phyloP scores from a whole-genome alignment of 2,113 vertebrate genomes.

The Epinephelus lanceolatus region DNA sequence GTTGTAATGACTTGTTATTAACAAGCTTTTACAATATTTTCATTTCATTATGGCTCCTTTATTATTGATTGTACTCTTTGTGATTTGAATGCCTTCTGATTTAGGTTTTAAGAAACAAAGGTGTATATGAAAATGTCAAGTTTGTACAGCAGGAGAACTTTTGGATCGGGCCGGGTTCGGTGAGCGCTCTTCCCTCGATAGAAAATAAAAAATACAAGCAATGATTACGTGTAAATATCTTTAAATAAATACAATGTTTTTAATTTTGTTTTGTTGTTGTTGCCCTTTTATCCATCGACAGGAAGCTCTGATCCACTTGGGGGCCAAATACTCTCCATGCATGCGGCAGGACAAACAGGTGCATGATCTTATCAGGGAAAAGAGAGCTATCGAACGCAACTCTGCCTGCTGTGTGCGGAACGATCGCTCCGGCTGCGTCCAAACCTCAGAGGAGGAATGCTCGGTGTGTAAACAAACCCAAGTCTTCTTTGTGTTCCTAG shows the following conservation, averaged over 20 bases:
- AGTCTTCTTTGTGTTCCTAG: neutral
- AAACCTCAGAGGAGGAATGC: slow-evolving; percentile 95
- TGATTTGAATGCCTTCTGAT: slow-evolving; percentile 12
- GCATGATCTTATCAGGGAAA: slow-evolving; percentile 90
- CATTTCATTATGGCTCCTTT: neutral
- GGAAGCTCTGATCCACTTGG: slow-evolving; percentile 97
- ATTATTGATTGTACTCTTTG: neutral
- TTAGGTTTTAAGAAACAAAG: slow-evolving; percentile 97
- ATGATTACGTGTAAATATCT: neutral
- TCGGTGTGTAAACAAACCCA: slow-evolving; percentile 86
- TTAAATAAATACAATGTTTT: neutral
- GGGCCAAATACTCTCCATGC: slow-evolving; percentile 98
- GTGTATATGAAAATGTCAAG: slow-evolving; percentile 98
- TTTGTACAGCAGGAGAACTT: slow-evolving; percentile 99
- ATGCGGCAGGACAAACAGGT: slow-evolving; percentile 98
- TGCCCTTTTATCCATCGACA: slow-evolving; percentile 55
- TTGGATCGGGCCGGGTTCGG: slow-evolving; percentile 98
- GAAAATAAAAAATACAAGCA: neutral
- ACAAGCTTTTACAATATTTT: neutral
- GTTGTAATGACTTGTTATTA: neutral
- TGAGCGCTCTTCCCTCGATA: slow-evolving; percentile 73
- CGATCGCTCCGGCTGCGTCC: slow-evolving; percentile 94
- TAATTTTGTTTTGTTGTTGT: neutral
- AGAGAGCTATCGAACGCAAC: slow-evolving; percentile 91
- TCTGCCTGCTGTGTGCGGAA: slow-evolving; percentile 97